Percentiles rank a stretch among this genome's conserved stretches.
phyloP scores from a whole-genome alignment of 2,888 invertebrate genomes.

The Kuschelorhynchus macadamiae region DNA sequence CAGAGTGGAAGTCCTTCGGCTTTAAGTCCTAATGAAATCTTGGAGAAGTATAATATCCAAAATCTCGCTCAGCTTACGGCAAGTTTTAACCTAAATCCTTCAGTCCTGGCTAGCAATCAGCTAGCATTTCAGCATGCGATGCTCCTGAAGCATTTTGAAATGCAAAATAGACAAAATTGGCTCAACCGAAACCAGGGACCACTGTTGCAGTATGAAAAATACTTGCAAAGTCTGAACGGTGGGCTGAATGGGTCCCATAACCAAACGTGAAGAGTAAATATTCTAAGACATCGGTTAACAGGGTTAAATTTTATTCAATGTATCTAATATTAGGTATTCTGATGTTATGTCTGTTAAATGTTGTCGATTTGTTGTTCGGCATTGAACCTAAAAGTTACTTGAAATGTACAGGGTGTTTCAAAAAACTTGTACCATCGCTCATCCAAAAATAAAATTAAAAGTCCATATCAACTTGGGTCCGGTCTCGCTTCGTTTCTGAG shows the following conservation, averaged over 20 bases:
- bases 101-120: slow-evolving; percentile 55
- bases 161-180: slow-evolving; percentile 67
- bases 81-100: slow-evolving; percentile 64
- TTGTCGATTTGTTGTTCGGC: no score
- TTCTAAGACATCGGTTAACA: slow-evolving; percentile 26
- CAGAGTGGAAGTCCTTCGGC: slow-evolving; percentile 29
- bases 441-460: no score
- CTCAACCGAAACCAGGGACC: slow-evolving; percentile 62
- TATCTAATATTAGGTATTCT: no score
- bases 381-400: no score
- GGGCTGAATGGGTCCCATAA: slow-evolving; percentile 51
- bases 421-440: no score
- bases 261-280: slow-evolving; percentile 26
- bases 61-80: slow-evolving; percentile 66
- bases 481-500: no score
- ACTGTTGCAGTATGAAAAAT: slow-evolving; percentile 66
- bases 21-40: slow-evolving; percentile 63
- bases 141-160: slow-evolving; percentile 65
- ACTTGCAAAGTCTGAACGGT: slow-evolving; percentile 63
- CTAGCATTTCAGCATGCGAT: slow-evolving; percentile 66
- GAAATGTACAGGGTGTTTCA: no score
- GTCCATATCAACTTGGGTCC: no score
- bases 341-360: no score
- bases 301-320: slow-evolving; percentile 14
- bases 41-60: slow-evolving; percentile 67